phyloP scores from a whole-genome alignment of 2,797 vertebrate species.

The Muscicapa striata region DNA sequence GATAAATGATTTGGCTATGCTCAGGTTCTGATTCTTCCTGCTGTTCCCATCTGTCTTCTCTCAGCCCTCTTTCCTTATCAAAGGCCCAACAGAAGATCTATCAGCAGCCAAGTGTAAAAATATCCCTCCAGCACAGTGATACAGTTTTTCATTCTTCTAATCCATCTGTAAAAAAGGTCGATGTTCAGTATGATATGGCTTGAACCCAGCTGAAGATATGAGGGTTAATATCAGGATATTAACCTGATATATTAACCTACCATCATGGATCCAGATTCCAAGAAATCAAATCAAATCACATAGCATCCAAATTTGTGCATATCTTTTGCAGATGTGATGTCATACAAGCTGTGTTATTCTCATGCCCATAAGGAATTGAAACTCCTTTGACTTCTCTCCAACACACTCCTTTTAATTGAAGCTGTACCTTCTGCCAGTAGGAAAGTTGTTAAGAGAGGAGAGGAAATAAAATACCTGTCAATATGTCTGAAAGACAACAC shows the following conservation, averaged over 20 bases:
- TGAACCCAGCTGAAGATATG: not conserved
- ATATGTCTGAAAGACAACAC: not conserved
- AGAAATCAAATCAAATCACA: not conserved
- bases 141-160: not conserved
- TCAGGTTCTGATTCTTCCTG: not conserved
- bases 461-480: not conserved
- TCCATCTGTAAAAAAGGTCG: not conserved
- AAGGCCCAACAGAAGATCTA: not conserved
- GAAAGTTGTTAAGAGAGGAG: not conserved
- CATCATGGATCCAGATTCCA: not conserved
- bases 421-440: not conserved
- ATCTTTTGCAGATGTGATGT: not conserved
- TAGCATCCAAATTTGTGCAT: not conserved
- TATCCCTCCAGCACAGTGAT: not conserved
- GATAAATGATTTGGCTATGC: not conserved
- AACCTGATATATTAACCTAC: not conserved
- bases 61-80: not conserved
- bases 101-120: not conserved
- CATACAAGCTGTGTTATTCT: not conserved
- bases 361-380: not conserved
- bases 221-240: not conserved
- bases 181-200: not conserved
- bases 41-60: not conserved
- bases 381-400: not conserved
- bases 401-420: not conserved